Percentiles rank a stretch among this genome's conserved stretches.
phyloP scores from a whole-genome alignment of 2,888 invertebrate species.

The Myopa testacea region DNA sequence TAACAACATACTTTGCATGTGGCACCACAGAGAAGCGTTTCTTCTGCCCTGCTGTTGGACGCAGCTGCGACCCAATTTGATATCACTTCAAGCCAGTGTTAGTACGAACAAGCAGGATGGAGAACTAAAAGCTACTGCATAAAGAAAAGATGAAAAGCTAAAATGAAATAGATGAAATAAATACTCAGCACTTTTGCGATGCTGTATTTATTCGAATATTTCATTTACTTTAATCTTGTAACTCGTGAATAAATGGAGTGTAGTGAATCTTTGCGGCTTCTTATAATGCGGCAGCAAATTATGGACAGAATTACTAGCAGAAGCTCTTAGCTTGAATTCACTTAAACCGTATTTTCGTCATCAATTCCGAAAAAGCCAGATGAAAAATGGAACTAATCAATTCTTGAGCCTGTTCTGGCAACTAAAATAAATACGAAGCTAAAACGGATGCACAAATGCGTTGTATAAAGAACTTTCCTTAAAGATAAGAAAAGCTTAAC shows the following conservation, averaged over 20 bases:
- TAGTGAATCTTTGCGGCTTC: background rate
- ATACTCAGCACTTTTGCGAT: constrained; percentile 4
- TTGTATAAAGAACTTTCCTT: no score
- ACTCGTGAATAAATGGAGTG: background rate
- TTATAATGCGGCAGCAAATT: background rate
- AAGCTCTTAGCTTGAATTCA: background rate
- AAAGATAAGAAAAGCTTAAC: no score
- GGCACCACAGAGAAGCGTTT: background rate
- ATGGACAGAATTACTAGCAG: no score
- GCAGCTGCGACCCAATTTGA: constrained; percentile 32
- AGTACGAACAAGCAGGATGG: background rate
- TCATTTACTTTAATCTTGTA: constrained; percentile 14
- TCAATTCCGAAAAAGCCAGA: background rate
- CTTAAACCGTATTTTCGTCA: background rate
- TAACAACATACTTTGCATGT: background rate
- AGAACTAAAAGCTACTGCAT: background rate
- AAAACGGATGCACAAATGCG: no score
- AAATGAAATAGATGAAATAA: constrained; percentile 10
- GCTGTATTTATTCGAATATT: background rate
- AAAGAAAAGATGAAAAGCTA: background rate
- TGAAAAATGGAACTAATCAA: no score
- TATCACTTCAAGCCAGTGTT: constrained; percentile 12
- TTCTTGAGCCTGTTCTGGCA: no score
- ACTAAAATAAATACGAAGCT: no score
- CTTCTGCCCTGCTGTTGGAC: background rate